Evolutionary conservation across 2,888 invertebrate genomes (phyloP), one percentile per base, ranked within the genome.

Genomic region (Lomographa bimaculata): DNA sequence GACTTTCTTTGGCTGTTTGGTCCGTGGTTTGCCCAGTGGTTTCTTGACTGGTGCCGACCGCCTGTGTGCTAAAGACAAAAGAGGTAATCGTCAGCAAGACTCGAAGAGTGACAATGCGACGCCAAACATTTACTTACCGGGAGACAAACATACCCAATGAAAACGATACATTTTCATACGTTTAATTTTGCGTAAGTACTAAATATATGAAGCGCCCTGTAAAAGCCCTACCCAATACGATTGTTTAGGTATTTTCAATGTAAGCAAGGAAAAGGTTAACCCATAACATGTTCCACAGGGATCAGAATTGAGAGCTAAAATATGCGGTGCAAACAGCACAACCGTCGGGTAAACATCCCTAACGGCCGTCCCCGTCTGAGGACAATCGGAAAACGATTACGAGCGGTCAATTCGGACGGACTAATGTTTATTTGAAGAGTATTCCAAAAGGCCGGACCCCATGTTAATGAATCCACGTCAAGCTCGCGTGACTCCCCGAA

Each of bases 1-100:
- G 51, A 96, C 95, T 91, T 95, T 95, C 91, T 95, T 96, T 53
- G 96, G 96, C 82, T 96, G 96, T 90, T 95, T 95, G 64, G 95
- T 94, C 75, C 95, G 93, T 79, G 95, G 96, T 71, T 92, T 92
- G 61, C 92, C 93, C 87, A 93, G 93, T 52, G 94, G 93, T 90
- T 96, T 96, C 91, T 95, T 95, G 76, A 93, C 92, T 46, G 92
- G 94, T 74, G 91, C 93, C 77, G 93, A 78, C 59, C 89, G 78
- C 64, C 89, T 80, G 64, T 89, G 89, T 51, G 80, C 89, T 87
- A 76, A 10, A 49, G 54, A 60, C 51, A 66, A n/a, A 44, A 55
- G 6, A 43, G 3, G n/a, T 8, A 24, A 30, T 47, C 33, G 60
- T 83, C 65, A 80, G 62, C 64, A 57, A 50, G 58, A 46, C 39